phyloP scores from a whole-genome alignment of 2,113 vertebrate genomes.

The Ovibos moschatus region DNA sequence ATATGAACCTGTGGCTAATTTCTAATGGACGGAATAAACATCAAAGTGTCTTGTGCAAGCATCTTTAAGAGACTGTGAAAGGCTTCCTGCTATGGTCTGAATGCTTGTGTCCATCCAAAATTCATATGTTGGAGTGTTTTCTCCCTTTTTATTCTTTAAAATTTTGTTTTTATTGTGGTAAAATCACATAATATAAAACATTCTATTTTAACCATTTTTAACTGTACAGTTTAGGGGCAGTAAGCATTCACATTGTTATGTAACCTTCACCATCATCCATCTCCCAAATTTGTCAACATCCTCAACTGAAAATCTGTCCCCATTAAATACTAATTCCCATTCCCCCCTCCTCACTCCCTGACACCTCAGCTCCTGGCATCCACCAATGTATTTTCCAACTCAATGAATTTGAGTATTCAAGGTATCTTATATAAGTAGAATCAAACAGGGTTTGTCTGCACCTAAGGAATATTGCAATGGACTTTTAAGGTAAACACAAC shows the following conservation, averaged over 20 bases:
- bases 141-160: background rate
- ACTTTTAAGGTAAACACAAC: background rate
- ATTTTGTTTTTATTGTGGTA: background rate
- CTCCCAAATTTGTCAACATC: background rate
- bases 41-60: background rate
- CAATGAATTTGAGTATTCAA: background rate
- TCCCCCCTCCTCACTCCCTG: rapidly evolving
- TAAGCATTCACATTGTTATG: background rate
- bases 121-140: background rate
- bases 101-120: background rate
- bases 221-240: background rate
- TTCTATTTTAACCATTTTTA: background rate
- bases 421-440: background rate
- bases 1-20: background rate
- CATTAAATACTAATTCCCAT: background rate
- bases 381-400: background rate
- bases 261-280: background rate
- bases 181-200: background rate
- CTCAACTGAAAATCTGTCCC: background rate
- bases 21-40: background rate
- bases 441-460: background rate
- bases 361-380: background rate
- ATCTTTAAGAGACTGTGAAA: background rate
- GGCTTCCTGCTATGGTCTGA: background rate
- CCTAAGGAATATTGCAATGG: background rate